Evolutionary conservation across 2,888 invertebrate genomes (phyloP).

Genomic region (Caenorhabditis panamensis): DNA sequence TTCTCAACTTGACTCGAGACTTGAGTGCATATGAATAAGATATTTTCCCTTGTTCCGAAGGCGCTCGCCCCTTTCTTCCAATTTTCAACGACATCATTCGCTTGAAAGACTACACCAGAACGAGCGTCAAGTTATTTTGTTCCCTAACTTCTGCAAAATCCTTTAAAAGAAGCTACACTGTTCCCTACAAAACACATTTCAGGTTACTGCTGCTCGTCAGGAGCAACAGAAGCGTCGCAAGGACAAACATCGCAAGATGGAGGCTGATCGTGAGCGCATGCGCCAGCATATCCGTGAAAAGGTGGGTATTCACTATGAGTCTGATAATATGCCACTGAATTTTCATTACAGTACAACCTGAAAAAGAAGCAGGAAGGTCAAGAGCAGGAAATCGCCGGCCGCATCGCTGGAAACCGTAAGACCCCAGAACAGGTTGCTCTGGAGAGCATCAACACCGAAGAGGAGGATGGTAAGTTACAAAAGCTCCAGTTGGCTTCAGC

Average conservation of each 20-base stretch:
- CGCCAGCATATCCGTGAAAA: slow-evolving; percentile 98
- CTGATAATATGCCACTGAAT: too few species aligned
- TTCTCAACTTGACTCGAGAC: slow-evolving; percentile 20
- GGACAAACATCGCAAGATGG: slow-evolving; percentile 99
- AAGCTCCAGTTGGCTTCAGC: too few species aligned
- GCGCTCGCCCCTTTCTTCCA: slow-evolving; percentile 12
- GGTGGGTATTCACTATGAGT: too few species aligned
- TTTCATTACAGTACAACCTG: slow-evolving; percentile 55
- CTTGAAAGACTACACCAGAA: slow-evolving; percentile 2
- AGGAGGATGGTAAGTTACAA: slow-evolving; percentile 51
- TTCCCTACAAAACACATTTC: background rate
- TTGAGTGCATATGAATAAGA: slow-evolving; percentile 57
- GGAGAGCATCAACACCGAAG: slow-evolving; percentile 46
- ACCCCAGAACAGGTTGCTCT: slow-evolving; percentile 63
- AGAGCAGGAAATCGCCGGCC: slow-evolving; percentile 56
- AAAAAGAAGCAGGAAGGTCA: slow-evolving; percentile 60
- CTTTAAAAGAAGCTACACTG: background rate
- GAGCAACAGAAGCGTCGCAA: slow-evolving; percentile 97
- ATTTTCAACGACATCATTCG: slow-evolving; percentile 24
- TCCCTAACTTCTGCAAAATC: background rate
- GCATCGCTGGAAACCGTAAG: slow-evolving; percentile 60
- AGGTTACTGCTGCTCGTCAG: slow-evolving; percentile 95
- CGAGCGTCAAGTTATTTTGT: background rate
- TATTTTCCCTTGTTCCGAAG: slow-evolving; percentile 15
- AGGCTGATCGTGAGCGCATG: slow-evolving; percentile 98